phyloP scores from a whole-genome alignment of 2,888 invertebrate species.

The Chromoteleia sp. region DNA sequence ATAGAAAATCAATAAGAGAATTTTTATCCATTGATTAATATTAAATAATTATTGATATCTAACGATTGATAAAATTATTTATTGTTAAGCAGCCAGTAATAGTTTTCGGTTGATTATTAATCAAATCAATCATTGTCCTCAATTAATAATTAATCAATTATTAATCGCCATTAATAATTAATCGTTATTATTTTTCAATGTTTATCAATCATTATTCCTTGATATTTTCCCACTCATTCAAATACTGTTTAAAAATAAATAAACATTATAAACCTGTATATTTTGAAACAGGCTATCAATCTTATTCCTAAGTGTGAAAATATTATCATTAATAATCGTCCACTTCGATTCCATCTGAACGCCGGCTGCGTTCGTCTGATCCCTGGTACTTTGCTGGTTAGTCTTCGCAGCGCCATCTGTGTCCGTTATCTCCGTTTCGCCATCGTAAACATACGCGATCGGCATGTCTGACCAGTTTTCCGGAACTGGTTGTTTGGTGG shows the following conservation, averaged over 20 bases:
- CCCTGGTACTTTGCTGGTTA: constrained; percentile 48
- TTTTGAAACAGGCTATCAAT: constrained; percentile 78
- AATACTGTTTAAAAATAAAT: neutral
- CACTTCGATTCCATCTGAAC: constrained; percentile 70
- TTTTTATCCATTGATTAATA: no score
- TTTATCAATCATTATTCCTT: no score
- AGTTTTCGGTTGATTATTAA: no score
- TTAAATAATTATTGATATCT: no score
- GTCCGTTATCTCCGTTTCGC: constrained; percentile 68
- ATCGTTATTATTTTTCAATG: no score
- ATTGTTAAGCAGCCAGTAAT: no score
- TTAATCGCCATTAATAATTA: no score
- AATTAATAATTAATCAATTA: no score
- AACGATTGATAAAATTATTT: no score
- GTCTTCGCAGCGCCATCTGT: constrained; percentile 72
- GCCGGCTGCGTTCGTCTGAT: constrained; percentile 9
- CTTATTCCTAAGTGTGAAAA: constrained; percentile 76
- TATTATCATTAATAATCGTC: constrained; percentile 73
- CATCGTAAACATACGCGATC: constrained; percentile 78
- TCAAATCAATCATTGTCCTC: no score
- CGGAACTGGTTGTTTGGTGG: constrained; percentile 68
- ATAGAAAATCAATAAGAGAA: no score
- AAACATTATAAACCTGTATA: constrained; percentile 29
- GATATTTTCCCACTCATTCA: no score
- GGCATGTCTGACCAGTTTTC: constrained; percentile 85